Base-by-base conservation (phyloP, 2,797 vertebrate species). In the Etheostoma nigrum region DNA sequence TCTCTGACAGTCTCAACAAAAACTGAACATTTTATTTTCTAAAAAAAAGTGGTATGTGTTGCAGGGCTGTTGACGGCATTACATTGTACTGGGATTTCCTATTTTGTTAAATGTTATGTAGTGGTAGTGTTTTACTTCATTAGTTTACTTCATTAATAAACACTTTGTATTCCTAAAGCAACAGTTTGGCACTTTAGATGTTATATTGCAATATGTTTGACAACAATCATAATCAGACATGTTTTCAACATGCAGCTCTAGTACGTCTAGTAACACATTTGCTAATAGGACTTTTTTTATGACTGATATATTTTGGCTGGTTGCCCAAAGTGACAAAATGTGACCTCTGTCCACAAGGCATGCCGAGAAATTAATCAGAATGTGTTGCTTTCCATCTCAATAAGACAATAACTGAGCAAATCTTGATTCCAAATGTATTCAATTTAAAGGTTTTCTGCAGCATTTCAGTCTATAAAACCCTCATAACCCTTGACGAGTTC, bases 1-100 rank as follows among this genome's bases (percentile, higher is more conserved):
- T 73, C 60, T 74, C 65, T 63, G 67, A 78, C 59, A 84, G 86
- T 82, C 83, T 78, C 86, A 88, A 85, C 77, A 87, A 79, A 91
- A 87, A 30, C 30, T 30, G 30, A 30, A 85, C 78, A 69, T 57
- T 77, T 73, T 45, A 57, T 84, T 84, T 80, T 80, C 60, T 42
- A 55, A 33, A 64, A 64, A 64, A 52, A 76, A 33, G 42, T 67
- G 63, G 72, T 47, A 42, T 33, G 63, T 54, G 55, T 73, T 68
- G 33, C 48, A 58, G 33, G 19, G 58, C 5, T 78, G 8, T n/a
- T 45, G 19, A 58, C 67, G 63, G 55, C 21, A 33, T 27, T 12
- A 33, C 19, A 52, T 36, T 49, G 33, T 53, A 23, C 6, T 58
- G 9, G 18, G 14, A 5, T 59, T 33, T 30, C 12, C 21, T 21